Percentiles rank a stretch among this genome's conserved stretches.
Evolutionary conservation across 2,888 invertebrate genomes (phyloP).

Genomic region (Coleophora flavipennella): DNA sequence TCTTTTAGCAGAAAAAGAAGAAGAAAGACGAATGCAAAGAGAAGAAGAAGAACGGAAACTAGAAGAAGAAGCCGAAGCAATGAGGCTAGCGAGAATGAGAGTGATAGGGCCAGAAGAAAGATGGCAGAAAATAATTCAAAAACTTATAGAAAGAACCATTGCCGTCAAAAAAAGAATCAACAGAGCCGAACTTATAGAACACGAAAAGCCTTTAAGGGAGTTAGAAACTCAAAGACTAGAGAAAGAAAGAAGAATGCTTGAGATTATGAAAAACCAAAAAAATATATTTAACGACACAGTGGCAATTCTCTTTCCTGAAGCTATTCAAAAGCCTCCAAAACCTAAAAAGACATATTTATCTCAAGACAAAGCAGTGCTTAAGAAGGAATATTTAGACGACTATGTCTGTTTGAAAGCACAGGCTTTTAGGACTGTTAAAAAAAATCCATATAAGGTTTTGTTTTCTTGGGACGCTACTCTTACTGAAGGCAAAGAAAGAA

Average conservation of each 20-base stretch:
- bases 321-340: conserved; percentile 58
- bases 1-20: conserved; percentile 53
- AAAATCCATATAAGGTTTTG: conserved; percentile 56
- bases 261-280: conserved; percentile 71
- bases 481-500: conserved; percentile 60
- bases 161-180: conserved; percentile 76
- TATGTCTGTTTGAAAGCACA: conserved; percentile 38
- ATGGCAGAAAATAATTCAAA: conserved; percentile 76
- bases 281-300: conserved; percentile 78
- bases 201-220: conserved; percentile 74
- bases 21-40: conserved; percentile 43
- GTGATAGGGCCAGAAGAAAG: conserved; percentile 62
- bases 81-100: conserved; percentile 47
- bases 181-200: conserved; percentile 71
- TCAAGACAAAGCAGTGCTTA: conserved; percentile 46
- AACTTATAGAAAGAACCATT: conserved; percentile 76
- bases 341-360: conserved; percentile 54
- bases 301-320: conserved; percentile 74
- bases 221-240: conserved; percentile 70
- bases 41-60: conserved; percentile 59
- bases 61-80: conserved; percentile 65
- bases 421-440: conserved; percentile 48
- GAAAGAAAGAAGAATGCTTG: conserved; percentile 71
- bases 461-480: conserved; percentile 74
- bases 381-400: conserved; percentile 45